Percentiles rank a stretch among this genome's conserved stretches.
Evolutionary conservation across 2,888 invertebrate genomes (phyloP).

Genomic region (Drosophila yooni): DNA sequence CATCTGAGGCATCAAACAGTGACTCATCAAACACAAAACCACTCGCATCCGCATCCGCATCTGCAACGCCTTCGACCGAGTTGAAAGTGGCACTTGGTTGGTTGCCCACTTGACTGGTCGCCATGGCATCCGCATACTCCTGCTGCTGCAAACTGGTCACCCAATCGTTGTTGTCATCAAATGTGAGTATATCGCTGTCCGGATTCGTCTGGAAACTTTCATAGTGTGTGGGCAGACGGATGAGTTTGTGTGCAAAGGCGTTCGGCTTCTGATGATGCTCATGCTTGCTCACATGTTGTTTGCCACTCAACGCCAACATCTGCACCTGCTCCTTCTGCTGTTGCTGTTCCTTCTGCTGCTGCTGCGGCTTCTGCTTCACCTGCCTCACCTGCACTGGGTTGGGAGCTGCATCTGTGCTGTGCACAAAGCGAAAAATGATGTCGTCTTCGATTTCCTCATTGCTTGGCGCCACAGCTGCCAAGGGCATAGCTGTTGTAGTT

Average conservation of each 20-base stretch:
- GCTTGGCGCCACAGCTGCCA: conserved; percentile 44
- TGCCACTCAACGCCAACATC: conserved; percentile 29
- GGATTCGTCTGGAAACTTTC: conserved; percentile 82
- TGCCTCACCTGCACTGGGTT: conserved; percentile 7
- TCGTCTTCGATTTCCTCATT: conserved; percentile 74
- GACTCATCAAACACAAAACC: conserved; percentile 74
- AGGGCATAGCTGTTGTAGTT: conserved; percentile 12
- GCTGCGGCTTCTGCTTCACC: conserved; percentile 25
- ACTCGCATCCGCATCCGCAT: conserved; percentile 31
- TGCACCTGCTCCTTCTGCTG: neutral
- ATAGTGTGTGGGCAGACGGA: conserved; percentile 79
- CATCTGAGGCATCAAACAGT: conserved; percentile 75
- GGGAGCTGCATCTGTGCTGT: conserved; percentile 32
- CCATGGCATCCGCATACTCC: conserved; percentile 61
- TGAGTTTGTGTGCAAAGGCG: conserved; percentile 68
- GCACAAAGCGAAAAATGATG: conserved; percentile 77
- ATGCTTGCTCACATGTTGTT: conserved; percentile 67
- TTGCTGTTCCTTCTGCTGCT: conserved; percentile 18
- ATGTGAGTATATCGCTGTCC: conserved; percentile 81
- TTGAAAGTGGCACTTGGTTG: conserved; percentile 9
- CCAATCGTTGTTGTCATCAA: conserved; percentile 76
- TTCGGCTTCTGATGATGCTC: conserved; percentile 75
- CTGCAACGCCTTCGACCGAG: conserved; percentile 16
- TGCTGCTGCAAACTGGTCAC: conserved; percentile 65
- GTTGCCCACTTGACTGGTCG: conserved; percentile 46